Evolutionary conservation across 2,113 vertebrate species (phyloP).

Genomic region (Ochotona princeps): DNA sequence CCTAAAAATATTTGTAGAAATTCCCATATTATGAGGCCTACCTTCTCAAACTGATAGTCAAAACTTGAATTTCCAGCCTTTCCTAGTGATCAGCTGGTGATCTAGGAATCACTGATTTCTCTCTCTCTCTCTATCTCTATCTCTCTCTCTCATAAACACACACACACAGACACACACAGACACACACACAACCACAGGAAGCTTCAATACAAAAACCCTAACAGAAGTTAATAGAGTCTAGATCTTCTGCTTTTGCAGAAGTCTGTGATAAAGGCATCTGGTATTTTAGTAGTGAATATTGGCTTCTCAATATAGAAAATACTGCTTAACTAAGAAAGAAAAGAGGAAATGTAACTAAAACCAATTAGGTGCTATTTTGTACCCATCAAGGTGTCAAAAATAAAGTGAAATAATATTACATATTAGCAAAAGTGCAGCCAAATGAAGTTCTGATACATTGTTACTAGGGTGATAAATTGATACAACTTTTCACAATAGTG

Average conservation of each 20-base stretch:
- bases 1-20: background rate
- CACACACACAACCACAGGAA: background rate
- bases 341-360: constrained; percentile 17
- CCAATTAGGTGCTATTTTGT: background rate
- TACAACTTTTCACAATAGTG: background rate
- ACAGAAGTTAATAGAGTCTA: background rate
- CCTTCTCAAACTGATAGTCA: background rate
- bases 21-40: background rate
- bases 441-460: background rate
- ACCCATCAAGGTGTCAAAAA: background rate
- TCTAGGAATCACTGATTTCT: background rate
- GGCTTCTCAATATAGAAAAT: background rate
- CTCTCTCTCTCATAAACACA: no score
- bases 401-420: background rate
- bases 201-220: background rate
- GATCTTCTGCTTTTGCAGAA: background rate
- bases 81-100: background rate
- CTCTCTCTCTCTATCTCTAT: no score
- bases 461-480: background rate
- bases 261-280: background rate
- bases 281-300: background rate
- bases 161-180: no score
- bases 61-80: background rate
- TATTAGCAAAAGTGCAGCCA: background rate
- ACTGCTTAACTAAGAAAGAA: background rate